Base-by-base conservation (phyloP, 2,888 invertebrate species). In the Resseliella maxima region DNA sequence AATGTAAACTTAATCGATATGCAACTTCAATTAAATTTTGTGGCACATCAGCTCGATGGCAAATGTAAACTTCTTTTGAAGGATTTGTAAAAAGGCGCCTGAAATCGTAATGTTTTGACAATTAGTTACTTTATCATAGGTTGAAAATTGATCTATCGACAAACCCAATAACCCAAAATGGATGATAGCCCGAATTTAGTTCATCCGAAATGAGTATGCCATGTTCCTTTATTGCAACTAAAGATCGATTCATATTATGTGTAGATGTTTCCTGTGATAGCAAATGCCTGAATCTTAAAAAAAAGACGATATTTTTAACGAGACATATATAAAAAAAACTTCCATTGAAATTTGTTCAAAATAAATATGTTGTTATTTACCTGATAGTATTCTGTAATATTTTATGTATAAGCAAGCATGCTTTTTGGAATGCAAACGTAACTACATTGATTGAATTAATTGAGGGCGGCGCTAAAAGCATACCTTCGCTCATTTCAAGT, bases 1-100 rank as follows among this genome's bases (percentile, higher is more conserved):
- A 90, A 89, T 86, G 91, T 90, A 92, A 93, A 86, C 92, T 94
- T 3, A 96, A 92, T 88, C 95, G 93, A 90, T 96, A 97, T 8
- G 97, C 97, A 89, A 98, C 93, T 92, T 98, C 98, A 0, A 97
- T 94, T 88, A 97, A 92, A 92, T 97, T 97, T 91, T 98, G 97
- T 0, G 97, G 96, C 21, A 95, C 93, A 38, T 94, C 94, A 87
- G 97, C 96, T 88, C 95, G 94, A 90, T 96, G 96, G 90, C 98
- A 98, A 72, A 98, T 93, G 89, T 96, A 98, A 18, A 97, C 92
- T 90, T 98, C 97, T 88, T 95, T 93, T 0, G 94, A 93, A 0
- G 97, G 96, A 86, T 94, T 93, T 86, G 94, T 94, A 90, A 97
- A 96, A 6, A 96, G 92, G 54, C 97, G 92, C 27, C 95, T 95